A percentile compares a stretch with the other conserved stretches of the same genome.
Evolutionary conservation across 2,113 vertebrate species (phyloP).

Genomic region (Aptenodytes patagonicus): DNA sequence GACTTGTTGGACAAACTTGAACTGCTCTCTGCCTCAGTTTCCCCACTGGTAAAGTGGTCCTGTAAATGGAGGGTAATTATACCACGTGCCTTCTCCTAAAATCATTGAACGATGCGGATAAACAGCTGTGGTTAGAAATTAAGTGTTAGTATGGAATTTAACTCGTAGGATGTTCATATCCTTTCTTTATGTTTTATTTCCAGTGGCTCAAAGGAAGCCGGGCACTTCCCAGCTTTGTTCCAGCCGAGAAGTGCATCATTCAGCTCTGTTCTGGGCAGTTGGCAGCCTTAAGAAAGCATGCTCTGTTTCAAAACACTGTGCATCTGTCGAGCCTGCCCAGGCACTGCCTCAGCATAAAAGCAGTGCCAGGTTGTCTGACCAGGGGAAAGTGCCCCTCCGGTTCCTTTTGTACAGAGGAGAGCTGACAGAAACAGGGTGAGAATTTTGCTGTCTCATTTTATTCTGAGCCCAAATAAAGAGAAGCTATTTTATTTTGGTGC

Average conservation of each 20-base stretch:
- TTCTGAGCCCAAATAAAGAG: not conserved
- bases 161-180: not conserved
- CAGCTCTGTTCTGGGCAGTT: slow-evolving; percentile 7
- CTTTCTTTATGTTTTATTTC: not conserved
- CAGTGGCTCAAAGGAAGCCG: not conserved
- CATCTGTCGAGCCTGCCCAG: slow-evolving; percentile 13
- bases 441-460: not conserved
- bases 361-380: slow-evolving; percentile 36
- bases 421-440: not conserved
- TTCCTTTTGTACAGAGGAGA: not conserved
- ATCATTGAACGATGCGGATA: not conserved
- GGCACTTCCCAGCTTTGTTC: slow-evolving; percentile 24
- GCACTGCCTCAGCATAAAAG: slow-evolving; percentile 5
- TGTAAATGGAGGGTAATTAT: not conserved
- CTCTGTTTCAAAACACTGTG: slow-evolving; percentile 46
- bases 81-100: not conserved
- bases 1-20: not conserved
- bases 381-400: not conserved
- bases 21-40: not conserved
- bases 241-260: not conserved
- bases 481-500: not conserved
- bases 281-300: slow-evolving; percentile 42
- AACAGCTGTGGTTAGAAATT: not conserved
- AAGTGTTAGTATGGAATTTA: not conserved
- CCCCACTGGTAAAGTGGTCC: not conserved